A percentile compares a stretch with the other conserved stretches of the same genome.
phyloP scores from a whole-genome alignment of 2,888 invertebrate species.

The Neoascia interrupta region DNA sequence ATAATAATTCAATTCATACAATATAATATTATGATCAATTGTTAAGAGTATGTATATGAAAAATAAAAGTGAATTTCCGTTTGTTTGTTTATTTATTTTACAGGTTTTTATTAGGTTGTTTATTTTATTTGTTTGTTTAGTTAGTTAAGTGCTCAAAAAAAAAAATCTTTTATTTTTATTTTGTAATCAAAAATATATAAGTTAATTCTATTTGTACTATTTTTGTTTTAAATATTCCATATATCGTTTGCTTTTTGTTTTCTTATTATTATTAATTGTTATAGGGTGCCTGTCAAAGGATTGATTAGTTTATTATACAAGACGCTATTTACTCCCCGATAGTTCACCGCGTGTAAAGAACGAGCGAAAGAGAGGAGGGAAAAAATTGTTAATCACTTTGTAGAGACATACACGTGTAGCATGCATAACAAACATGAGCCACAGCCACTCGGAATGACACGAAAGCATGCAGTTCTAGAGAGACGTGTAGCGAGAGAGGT shows the following conservation, averaged over 20 bases:
- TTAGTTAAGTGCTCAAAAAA: conserved; percentile 34
- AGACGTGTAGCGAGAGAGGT: not conserved
- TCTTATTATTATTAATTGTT: conserved; percentile 1
- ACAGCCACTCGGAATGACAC: conserved; percentile 12
- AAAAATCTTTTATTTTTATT: conserved; percentile 7
- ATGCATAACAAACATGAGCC: conserved; percentile 44
- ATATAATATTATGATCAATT: too few species aligned
- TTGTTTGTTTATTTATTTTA: conserved; percentile 39
- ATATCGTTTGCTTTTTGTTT: conserved; percentile 41
- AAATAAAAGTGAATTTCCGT: conserved; percentile 30
- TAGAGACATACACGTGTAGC: conserved; percentile 44
- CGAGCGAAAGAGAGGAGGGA: not conserved
- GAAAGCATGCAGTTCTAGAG: conserved; percentile 41
- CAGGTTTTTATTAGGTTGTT: conserved; percentile 21
- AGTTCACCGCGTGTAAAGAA: too few species aligned
- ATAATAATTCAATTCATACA: conserved; percentile 42
- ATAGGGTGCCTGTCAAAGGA: conserved; percentile 45
- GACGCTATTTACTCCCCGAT: not conserved
- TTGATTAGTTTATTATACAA: conserved; percentile 36
- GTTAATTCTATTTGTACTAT: conserved; percentile 67
- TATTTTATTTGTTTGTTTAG: conserved; percentile 9
- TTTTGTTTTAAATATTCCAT: conserved; percentile 47
- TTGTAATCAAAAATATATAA: conserved; percentile 53
- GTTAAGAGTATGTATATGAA: conserved; percentile 16
- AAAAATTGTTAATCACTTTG: not conserved